These are phyloP conservation scores for Drosophila yakuba DNA, from an alignment of 1,140 invertebrate genomes.

Conservation along the genomic window DNA sequence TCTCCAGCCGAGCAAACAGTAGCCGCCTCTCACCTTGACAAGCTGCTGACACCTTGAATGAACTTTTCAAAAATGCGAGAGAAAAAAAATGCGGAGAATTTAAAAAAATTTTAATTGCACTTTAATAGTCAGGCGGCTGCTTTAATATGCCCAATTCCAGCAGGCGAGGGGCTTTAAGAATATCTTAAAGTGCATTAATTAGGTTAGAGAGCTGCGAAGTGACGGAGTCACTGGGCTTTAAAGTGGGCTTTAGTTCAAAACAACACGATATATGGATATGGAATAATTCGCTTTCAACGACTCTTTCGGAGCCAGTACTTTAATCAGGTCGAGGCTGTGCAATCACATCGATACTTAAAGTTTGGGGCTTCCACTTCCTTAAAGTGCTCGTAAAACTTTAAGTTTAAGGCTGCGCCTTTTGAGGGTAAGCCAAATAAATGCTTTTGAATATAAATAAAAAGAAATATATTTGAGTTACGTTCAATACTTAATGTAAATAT, in stretches of 20 bases:
- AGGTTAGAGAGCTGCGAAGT: slow-evolving; percentile 23
- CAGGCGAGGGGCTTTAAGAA: slow-evolving; percentile 14
- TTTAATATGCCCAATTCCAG: slow-evolving; percentile 68
- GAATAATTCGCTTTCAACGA: slow-evolving; percentile 11
- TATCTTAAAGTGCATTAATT: slow-evolving; percentile 47
- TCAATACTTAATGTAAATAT: background rate
- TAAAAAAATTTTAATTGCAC: slow-evolving; percentile 71
- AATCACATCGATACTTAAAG: background rate
- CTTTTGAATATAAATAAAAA: background rate
- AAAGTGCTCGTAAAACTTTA: slow-evolving; percentile 1
- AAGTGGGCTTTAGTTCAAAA: slow-evolving; percentile 3
- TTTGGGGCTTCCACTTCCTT: background rate
- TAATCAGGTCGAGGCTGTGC: slow-evolving; percentile 8
- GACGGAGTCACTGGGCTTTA: slow-evolving; percentile 14
- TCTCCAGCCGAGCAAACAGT: slow-evolving; percentile 54
- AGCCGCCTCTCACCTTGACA: slow-evolving; percentile 64
- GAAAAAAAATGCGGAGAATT: slow-evolving; percentile 39
- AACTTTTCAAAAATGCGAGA: slow-evolving; percentile 52
- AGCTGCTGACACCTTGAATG: slow-evolving; percentile 78
- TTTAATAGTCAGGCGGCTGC: slow-evolving; percentile 65
- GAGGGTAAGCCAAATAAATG: background rate
- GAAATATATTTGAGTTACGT: background rate
- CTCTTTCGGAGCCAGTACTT: background rate
- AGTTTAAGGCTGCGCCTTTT: background rate
- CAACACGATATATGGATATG: background rate